Conservation (phyloP, 2,113 vertebrate species). For the Oceanodroma tethys region DNA sequence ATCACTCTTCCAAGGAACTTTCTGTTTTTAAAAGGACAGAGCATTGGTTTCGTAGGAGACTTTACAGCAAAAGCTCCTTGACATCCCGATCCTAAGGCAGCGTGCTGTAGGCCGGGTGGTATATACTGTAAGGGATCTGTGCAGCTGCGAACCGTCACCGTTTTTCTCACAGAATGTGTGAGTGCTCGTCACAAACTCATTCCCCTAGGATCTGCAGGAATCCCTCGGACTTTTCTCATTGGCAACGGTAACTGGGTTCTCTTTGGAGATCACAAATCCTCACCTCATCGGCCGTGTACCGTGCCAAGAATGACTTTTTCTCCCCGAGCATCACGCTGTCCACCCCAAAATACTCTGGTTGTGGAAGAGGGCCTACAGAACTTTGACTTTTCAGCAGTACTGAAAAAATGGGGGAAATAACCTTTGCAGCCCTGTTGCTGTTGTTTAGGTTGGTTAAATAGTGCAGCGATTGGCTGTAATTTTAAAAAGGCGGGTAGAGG, state of each 20-base stretch:
- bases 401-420: too few species aligned
- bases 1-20: conserved; percentile 21
- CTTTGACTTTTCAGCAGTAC: too few species aligned
- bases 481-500: not conserved
- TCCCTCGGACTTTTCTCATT: not conserved
- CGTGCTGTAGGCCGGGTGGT: rapidly evolving
- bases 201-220: not conserved
- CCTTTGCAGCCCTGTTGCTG: not conserved
- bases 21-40: conserved; percentile 36
- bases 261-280: not conserved
- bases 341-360: not conserved
- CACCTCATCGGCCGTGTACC: not conserved
- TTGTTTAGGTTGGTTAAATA: not conserved
- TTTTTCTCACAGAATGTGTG: rapidly evolving
- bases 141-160: rapidly evolving
- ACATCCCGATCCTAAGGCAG: not conserved
- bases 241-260: not conserved
- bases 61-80: not conserved
- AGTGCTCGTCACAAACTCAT: rapidly evolving
- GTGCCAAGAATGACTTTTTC: not conserved
- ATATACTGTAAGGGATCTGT: not conserved
- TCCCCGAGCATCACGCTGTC: not conserved
- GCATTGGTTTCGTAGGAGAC: not conserved
- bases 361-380: too few species aligned
- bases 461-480: not conserved